phyloP scores from a whole-genome alignment of 1,140 invertebrate genomes.

The Euwallacea similis region DNA sequence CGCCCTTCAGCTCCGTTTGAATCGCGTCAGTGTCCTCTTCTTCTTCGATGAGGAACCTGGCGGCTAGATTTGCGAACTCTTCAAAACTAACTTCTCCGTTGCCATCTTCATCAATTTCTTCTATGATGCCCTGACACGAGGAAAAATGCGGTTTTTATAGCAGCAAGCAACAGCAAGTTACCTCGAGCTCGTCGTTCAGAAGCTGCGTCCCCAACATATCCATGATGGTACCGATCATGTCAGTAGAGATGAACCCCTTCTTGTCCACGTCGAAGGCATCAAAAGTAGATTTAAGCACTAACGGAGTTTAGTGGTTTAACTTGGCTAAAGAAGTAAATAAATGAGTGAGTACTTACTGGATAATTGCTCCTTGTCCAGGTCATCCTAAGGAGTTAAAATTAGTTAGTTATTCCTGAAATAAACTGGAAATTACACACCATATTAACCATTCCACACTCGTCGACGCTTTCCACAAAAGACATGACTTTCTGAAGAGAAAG shows the following conservation, averaged over 20 bases:
- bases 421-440: constrained; percentile 31
- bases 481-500: constrained; percentile 36
- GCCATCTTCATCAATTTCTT: constrained; percentile 50
- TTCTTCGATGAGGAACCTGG: constrained; percentile 56
- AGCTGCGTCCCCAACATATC: constrained; percentile 77
- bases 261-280: constrained; percentile 79
- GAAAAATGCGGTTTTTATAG: background rate
- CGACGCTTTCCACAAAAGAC: constrained; percentile 37
- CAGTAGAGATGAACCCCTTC: constrained; percentile 70
- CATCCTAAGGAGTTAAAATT: constrained; percentile 57
- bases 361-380: constrained; percentile 67
- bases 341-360: constrained; percentile 58
- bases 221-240: constrained; percentile 74
- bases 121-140: constrained; percentile 57
- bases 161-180: constrained; percentile 43
- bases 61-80: constrained; percentile 61
- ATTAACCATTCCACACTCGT: constrained; percentile 33
- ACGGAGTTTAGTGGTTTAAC: constrained; percentile 18
- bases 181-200: constrained; percentile 66
- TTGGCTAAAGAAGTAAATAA: background rate
- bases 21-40: constrained; percentile 73
- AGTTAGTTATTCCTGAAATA: constrained; percentile 36
- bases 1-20: constrained; percentile 74
- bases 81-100: constrained; percentile 61
- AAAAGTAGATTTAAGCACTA: constrained; percentile 77